Percentiles rank a stretch among this genome's conserved stretches.
Evolutionary conservation across 1,140 invertebrate species (phyloP).

Genomic region (Drosophila navojoa): DNA sequence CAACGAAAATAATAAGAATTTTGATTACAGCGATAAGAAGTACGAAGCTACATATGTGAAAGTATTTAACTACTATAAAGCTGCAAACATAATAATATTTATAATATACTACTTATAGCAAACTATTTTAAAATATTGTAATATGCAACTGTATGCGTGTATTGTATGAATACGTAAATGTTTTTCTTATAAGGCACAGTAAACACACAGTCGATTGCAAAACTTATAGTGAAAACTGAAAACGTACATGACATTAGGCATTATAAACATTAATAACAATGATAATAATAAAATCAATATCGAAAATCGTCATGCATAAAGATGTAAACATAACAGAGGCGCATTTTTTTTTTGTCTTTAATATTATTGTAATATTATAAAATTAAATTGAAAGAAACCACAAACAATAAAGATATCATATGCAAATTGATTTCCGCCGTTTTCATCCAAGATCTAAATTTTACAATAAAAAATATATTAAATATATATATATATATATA

Average conservation of each 20-base stretch:
- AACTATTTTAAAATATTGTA: constrained; percentile 30
- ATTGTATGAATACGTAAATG: constrained; percentile 55
- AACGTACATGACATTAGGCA: constrained; percentile 20
- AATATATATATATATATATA: no score
- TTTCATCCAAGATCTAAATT: no score
- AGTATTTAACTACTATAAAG: constrained; percentile 45
- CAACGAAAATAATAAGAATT: constrained; percentile 11
- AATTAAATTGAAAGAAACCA: constrained; percentile 64
- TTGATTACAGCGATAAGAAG: constrained; percentile 36
- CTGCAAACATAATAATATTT: constrained; percentile 20
- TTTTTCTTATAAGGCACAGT: constrained; percentile 68
- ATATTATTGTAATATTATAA: constrained; percentile 61
- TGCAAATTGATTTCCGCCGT: constrained; percentile 48
- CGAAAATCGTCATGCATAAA: constrained; percentile 20
- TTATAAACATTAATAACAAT: constrained; percentile 20
- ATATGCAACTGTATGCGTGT: constrained; percentile 40
- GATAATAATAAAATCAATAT: constrained; percentile 14
- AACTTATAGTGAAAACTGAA: constrained; percentile 2
- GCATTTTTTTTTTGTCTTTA: constrained; percentile 69
- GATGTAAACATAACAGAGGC: constrained; percentile 31
- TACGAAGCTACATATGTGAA: constrained; percentile 42
- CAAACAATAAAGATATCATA: constrained; percentile 80
- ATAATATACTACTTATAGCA: constrained; percentile 13
- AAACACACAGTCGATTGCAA: constrained; percentile 23
- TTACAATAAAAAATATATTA: no score